phyloP scores from a whole-genome alignment of 2,888 invertebrate species.

The Ichneumoninae sp. region DNA sequence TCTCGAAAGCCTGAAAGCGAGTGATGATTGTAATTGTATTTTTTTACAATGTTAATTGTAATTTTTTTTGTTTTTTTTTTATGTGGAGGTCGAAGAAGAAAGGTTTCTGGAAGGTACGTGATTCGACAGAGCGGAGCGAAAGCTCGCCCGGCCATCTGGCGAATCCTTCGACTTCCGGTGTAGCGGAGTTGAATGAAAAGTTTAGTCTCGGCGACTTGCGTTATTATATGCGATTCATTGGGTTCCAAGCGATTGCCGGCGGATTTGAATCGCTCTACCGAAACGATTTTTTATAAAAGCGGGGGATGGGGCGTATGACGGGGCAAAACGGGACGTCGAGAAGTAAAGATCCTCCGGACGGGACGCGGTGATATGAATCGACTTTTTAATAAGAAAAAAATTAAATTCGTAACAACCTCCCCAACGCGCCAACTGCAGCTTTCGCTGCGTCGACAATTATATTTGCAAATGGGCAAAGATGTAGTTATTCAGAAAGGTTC shows the following conservation, averaged over 20 bases:
- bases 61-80: background rate
- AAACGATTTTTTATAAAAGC: background rate
- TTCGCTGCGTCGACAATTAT: background rate
- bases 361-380: background rate
- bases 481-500: background rate
- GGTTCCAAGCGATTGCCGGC: background rate
- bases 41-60: too few relatives aligned
- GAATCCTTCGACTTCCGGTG: background rate
- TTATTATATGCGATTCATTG: constrained; percentile 4
- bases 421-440: background rate
- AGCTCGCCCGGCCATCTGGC: background rate
- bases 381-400: background rate
- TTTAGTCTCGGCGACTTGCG: background rate
- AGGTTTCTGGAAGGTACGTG: background rate
- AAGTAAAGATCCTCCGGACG: background rate
- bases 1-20: background rate
- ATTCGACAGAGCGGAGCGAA: background rate
- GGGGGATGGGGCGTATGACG: background rate
- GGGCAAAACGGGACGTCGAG: background rate
- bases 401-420: background rate
- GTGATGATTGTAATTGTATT: background rate
- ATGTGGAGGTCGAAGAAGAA: background rate
- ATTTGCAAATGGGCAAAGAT: background rate
- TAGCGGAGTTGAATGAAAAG: background rate
- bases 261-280: background rate